Evolutionary conservation across 2,888 invertebrate species (phyloP).

Genomic region (Ophion obscuratus): DNA sequence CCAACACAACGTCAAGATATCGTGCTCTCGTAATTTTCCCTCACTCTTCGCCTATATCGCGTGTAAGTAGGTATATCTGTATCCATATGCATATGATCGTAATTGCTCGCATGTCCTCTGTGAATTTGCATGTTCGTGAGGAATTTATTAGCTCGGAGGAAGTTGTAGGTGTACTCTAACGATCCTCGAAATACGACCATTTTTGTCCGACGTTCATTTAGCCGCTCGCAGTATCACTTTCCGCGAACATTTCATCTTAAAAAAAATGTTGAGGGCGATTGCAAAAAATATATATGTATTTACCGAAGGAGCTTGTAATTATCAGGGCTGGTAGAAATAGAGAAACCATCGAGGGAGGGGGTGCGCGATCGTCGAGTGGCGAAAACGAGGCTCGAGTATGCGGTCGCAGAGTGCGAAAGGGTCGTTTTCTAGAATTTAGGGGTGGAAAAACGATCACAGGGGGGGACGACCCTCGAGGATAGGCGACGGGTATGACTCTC

Average conservation of each 20-base stretch:
- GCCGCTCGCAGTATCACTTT: no score
- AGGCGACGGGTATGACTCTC: constrained; percentile 49
- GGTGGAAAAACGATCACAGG: constrained; percentile 28
- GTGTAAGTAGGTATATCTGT: background rate
- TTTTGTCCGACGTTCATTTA: constrained; percentile 36
- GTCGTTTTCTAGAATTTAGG: constrained; percentile 29
- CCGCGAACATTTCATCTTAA: background rate
- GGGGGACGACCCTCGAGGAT: constrained; percentile 10
- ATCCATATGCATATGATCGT: background rate
- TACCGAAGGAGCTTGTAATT: no score
- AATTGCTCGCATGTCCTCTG: constrained; percentile 50
- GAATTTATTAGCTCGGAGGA: constrained; percentile 52
- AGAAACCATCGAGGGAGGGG: background rate
- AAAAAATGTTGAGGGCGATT: background rate
- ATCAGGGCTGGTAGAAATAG: background rate
- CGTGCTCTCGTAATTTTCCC: constrained; percentile 1
- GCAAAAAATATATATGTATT: no score
- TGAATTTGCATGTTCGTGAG: constrained; percentile 57
- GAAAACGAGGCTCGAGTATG: constrained; percentile 22
- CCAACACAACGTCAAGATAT: background rate
- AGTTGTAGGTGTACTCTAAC: constrained; percentile 50
- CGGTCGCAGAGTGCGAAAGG: constrained; percentile 19
- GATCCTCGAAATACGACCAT: constrained; percentile 29
- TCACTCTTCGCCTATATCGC: background rate
- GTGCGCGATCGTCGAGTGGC: constrained; percentile 6